A percentile compares a stretch with the other conserved stretches of the same genome.
Conservation (phyloP, 1,140 invertebrate genomes). For the Rhagoletis zephyria region DNA sequence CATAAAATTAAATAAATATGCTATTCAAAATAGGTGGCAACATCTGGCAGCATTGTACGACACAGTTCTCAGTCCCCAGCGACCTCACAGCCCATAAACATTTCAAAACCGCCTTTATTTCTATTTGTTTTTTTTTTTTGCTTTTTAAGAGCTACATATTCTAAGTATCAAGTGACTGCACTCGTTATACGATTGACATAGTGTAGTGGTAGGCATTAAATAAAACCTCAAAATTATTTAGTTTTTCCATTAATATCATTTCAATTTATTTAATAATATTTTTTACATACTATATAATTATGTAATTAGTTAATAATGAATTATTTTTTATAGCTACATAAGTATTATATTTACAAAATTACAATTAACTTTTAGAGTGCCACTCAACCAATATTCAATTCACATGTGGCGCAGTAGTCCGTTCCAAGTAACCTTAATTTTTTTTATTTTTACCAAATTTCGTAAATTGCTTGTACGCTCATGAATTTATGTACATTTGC, state of each 20-base stretch:
- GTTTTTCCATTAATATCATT: conserved; percentile 38
- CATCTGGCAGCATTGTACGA: no score
- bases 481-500: no score
- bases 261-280: conserved; percentile 45
- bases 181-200: no score
- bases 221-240: neutral
- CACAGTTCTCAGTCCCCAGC: no score
- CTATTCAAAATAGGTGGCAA: no score
- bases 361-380: neutral
- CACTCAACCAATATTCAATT: conserved; percentile 21
- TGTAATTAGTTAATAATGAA: conserved; percentile 27
- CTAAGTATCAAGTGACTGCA: no score
- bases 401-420: neutral
- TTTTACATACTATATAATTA: conserved; percentile 13
- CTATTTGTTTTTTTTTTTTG: no score
- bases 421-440: neutral
- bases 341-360: conserved; percentile 30
- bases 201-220: no score
- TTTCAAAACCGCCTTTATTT: no score
- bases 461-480: neutral
- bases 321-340: neutral
- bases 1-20: no score
- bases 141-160: no score
- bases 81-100: no score
- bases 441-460: neutral